Conservation (phyloP, 2,113 vertebrate genomes). For the Hippocampus mohnikei region DNA sequence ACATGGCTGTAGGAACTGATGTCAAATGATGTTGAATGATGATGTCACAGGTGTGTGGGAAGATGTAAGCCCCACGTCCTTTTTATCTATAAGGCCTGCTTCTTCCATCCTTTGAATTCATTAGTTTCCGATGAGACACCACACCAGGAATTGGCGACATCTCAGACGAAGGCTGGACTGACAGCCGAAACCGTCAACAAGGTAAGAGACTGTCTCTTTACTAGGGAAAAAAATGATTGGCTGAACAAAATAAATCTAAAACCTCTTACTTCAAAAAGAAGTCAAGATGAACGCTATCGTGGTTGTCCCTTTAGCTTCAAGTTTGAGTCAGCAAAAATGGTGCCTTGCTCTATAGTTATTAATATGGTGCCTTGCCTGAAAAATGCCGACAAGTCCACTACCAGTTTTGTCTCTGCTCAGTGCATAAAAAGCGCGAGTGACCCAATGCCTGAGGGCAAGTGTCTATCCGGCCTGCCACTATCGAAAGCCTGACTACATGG, state of each 20-base stretch:
- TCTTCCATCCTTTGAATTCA: too few relatives aligned
- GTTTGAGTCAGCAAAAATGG: neutral
- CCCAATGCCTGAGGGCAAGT: conserved; percentile 56
- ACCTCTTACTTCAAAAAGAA: too few relatives aligned
- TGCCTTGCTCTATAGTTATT: neutral
- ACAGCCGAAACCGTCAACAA: too few relatives aligned
- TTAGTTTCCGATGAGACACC: too few relatives aligned
- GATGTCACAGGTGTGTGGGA: too few relatives aligned
- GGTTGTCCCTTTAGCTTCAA: neutral
- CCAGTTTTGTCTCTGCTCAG: conserved; percentile 23
- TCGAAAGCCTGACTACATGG: conserved; percentile 37
- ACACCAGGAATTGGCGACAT: too few relatives aligned
- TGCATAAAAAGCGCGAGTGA: conserved; percentile 50
- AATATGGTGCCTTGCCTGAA: neutral
- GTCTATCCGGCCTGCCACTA: conserved; percentile 40
- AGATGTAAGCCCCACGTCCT: too few relatives aligned
- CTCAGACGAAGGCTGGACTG: too few relatives aligned
- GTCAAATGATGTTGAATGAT: too few relatives aligned
- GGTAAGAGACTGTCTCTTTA: too few relatives aligned
- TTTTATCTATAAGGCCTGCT: too few relatives aligned
- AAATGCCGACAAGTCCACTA: conserved; percentile 9
- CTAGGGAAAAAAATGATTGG: neutral
- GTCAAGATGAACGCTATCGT: neutral
- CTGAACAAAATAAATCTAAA: neutral
- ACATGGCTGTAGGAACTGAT: neutral